Conservation (phyloP, 1,140 invertebrate species). For the Cherax destructor region DNA sequence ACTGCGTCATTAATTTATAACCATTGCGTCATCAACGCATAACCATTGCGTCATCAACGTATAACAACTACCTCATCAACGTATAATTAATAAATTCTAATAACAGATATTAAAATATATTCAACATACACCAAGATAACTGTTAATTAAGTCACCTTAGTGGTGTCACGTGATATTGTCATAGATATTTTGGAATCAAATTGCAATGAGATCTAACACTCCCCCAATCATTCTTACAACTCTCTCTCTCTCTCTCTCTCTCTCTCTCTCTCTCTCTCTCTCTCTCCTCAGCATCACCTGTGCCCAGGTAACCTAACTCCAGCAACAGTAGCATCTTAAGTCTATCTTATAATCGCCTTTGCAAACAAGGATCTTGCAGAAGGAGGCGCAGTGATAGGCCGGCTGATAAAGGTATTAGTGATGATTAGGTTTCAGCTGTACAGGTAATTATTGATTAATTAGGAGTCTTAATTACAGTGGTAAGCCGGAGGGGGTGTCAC, state of each 20-base stretch:
- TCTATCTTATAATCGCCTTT: constrained; percentile 60
- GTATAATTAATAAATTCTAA: no score
- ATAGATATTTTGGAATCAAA: no score
- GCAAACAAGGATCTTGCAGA: constrained; percentile 44
- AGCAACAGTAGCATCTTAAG: constrained; percentile 25
- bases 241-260: constrained; percentile 16
- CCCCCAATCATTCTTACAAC: no score
- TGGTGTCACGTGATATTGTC: no score
- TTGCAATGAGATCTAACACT: no score
- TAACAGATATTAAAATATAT: no score
- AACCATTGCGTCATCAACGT: no score
- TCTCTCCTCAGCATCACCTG: constrained; percentile 1
- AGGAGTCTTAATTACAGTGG: constrained; percentile 29
- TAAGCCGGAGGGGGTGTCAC: neutral
- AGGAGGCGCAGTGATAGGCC: constrained; percentile 24
- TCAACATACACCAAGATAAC: no score
- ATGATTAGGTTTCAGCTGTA: constrained; percentile 52
- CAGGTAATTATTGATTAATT: constrained; percentile 65
- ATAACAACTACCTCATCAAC: no score
- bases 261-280: neutral
- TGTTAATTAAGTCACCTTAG: no score
- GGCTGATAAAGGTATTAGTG: constrained; percentile 61
- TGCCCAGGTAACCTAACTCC: neutral
- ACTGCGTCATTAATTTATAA: no score
- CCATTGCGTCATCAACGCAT: no score